Evolutionary conservation across 2,797 vertebrate species (phyloP).

Genomic region (Crax fasciolata): DNA sequence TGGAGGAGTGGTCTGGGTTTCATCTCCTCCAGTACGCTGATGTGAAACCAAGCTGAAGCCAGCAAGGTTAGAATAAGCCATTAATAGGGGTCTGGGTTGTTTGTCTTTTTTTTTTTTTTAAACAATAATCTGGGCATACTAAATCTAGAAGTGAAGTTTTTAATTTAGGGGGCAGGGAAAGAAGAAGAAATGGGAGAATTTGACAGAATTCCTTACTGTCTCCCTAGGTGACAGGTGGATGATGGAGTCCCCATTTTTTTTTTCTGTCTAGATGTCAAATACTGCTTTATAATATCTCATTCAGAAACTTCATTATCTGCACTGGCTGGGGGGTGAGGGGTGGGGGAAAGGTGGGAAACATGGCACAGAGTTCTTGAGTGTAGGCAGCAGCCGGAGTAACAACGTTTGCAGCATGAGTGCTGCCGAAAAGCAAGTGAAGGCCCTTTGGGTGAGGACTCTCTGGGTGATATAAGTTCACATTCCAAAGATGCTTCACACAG

Average conservation of each 20-base stretch:
- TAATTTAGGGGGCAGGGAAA: neutral
- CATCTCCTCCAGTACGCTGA: neutral
- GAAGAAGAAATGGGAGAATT: neutral
- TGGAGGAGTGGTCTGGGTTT: neutral
- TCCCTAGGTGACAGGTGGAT: neutral
- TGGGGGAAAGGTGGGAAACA: neutral
- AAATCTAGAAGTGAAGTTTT: neutral
- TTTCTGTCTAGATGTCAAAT: neutral
- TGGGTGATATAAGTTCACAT: neutral
- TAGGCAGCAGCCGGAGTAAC: constrained; percentile 7
- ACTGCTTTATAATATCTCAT: neutral
- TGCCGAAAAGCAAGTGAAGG: constrained; percentile 9
- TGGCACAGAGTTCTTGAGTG: constrained; percentile 22
- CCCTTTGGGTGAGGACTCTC: neutral
- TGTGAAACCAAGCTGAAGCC: neutral
- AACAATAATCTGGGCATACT: neutral
- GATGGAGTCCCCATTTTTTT: neutral
- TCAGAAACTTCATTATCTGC: neutral
- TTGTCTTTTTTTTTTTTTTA: neutral
- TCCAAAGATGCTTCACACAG: neutral
- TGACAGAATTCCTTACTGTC: neutral
- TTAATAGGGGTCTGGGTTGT: neutral
- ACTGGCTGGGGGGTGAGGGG: constrained; percentile 30
- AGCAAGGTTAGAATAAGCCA: neutral
- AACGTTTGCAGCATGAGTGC: neutral